A percentile compares a stretch with the other conserved stretches of the same genome.
Evolutionary conservation across 2,888 invertebrate species (phyloP).

Genomic region (Trissolcus brochymenae): DNA sequence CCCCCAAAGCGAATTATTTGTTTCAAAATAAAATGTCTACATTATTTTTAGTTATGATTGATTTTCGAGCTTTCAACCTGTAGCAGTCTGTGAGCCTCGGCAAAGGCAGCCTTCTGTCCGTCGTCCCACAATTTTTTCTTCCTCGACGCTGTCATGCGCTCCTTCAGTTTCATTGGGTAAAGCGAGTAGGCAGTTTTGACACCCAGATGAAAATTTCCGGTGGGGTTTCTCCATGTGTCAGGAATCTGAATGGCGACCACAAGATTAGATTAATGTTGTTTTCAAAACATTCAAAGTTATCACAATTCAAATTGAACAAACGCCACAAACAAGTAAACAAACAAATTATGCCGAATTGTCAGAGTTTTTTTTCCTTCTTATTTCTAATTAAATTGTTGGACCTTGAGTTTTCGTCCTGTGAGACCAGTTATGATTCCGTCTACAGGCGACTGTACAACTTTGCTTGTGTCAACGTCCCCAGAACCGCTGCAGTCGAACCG

Average conservation of each 20-base stretch:
- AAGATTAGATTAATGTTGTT: conserved; percentile 34
- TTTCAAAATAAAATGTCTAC: too few species aligned
- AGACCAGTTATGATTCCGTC: conserved; percentile 89
- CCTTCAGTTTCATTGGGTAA: conserved; percentile 89
- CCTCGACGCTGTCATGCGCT: conserved; percentile 86
- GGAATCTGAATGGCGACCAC: conserved; percentile 81
- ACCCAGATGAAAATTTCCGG: conserved; percentile 91
- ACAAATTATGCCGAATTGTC: conserved; percentile 8
- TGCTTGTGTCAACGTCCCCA: conserved; percentile 96
- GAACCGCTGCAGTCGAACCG: conserved; percentile 97
- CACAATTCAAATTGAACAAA: neutral
- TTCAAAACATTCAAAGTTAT: neutral
- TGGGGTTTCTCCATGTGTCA: conserved; percentile 87
- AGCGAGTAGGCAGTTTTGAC: conserved; percentile 90
- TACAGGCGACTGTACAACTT: conserved; percentile 80
- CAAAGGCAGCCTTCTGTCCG: conserved; percentile 86
- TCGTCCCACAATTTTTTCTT: conserved; percentile 91
- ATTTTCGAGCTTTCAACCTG: conserved; percentile 73
- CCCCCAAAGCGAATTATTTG: too few species aligned
- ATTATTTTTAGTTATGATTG: neutral
- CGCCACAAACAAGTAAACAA: neutral
- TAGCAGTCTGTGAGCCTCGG: conserved; percentile 86
- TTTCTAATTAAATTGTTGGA: conserved; percentile 71
- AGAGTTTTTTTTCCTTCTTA: conserved; percentile 29
- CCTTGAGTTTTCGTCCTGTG: conserved; percentile 92